Percentiles rank a stretch among this genome's conserved stretches.
These are phyloP conservation scores for Donacobius atricapilla DNA, from an alignment of 2,113 vertebrate species.

Conservation along the genomic window DNA sequence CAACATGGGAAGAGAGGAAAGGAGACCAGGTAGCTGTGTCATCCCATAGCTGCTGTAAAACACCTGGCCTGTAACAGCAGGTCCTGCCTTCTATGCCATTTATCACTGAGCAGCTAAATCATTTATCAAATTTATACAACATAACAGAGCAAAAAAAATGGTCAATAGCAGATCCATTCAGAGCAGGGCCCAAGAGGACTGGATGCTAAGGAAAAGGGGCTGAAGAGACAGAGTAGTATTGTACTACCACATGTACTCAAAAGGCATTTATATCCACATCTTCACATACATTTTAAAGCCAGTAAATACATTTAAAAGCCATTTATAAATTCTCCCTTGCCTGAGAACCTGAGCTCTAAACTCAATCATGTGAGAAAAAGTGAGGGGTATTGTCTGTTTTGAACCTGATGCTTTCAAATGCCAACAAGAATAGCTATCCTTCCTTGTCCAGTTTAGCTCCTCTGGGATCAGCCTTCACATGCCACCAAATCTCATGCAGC, in stretches of 20 bases:
- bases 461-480: not conserved
- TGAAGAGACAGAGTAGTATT: not conserved
- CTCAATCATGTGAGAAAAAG: not conserved
- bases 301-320: not conserved
- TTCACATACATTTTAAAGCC: not conserved
- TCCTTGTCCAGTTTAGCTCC: not conserved
- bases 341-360: not conserved
- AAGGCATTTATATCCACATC: not conserved
- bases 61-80: not conserved
- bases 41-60: not conserved
- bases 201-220: not conserved
- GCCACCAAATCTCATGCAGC: not conserved
- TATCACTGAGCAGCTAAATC: not conserved
- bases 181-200: too few relatives aligned
- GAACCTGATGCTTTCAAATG: not conserved
- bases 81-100: not conserved
- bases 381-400: rapidly evolving
- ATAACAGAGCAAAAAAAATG: rapidly evolving
- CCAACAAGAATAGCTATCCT: rapidly evolving
- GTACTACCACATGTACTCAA: not conserved
- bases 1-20: rapidly evolving
- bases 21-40: not conserved
- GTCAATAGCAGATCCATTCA: not conserved
- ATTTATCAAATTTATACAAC: not conserved
- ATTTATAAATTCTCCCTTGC: not conserved